Base-by-base conservation (phyloP, 2,113 vertebrate genomes). In the Leptobrachium leishanense region DNA sequence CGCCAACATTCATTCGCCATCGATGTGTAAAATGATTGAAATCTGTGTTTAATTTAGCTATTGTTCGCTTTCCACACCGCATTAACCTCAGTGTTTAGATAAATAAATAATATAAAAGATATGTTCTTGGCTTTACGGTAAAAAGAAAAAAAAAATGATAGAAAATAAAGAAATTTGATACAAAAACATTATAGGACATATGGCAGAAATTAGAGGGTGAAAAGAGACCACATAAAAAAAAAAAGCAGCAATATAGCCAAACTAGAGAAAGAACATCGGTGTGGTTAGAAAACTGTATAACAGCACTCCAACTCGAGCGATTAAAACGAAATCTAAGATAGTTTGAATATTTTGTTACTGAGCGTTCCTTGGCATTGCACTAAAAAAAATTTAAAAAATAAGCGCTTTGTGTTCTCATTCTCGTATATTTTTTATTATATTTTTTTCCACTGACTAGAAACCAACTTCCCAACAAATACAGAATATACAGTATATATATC, bases 231-330 rank as follows among this genome's bases (percentile, higher is more conserved):
- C 43, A 70, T 6, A n/a, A 43, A 42, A 3, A 42, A 13, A 42
- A 20, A 70, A 70, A 70, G 15, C 68, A 70, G 3, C 68, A 44
- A 6, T 5, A 2, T 44, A 20, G 68, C 68, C 68, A 70, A 10
- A 70, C 68, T 20, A 70, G 44, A 46, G 43, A 70, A 50, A 15
- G 7, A 70, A 70, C 15, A 31, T 10, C 50, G 68, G 6, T 70
- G 15, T 20, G 68, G 44, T 70, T 70, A 70, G 68, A 50, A 70
- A 70, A 50, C 43, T 50, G 68, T 20, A 68, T 68, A 70, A 70
- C 9, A 70, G 50, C 5, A 70, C 43, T 70, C 43, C 31, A 15
- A 50, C 44, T 50, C 43, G 31, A 10, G 3, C 13, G 15, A 70
- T 70, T 55, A 54, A 9, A 55, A 40, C 11, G 50, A 40, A 72